A percentile compares a stretch with the other conserved stretches of the same genome.
These are phyloP conservation scores for Carterocephalus palaemon DNA, from an alignment of 2,888 invertebrate species.

Conservation along the genomic window DNA sequence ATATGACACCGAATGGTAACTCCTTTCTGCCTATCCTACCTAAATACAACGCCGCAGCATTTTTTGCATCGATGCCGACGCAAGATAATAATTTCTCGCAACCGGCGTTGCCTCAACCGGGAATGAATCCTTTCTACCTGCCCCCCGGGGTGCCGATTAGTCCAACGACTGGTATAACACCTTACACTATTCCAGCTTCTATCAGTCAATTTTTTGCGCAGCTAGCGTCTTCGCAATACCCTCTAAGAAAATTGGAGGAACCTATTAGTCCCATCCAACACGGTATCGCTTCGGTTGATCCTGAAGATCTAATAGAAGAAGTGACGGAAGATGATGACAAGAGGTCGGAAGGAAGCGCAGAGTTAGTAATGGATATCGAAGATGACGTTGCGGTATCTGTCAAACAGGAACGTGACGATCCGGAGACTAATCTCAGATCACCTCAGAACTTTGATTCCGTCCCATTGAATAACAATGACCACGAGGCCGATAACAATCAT, in stretches of 20 bases:
- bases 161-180: conserved; percentile 64
- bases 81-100: conserved; percentile 72
- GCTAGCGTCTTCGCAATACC: conserved; percentile 73
- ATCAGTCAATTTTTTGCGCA: conserved; percentile 84
- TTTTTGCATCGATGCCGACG: conserved; percentile 75
- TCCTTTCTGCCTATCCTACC: conserved; percentile 87
- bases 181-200: conserved; percentile 78
- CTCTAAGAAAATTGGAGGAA: conserved; percentile 62
- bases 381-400: conserved; percentile 73
- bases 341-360: conserved; percentile 75
- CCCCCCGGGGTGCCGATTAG: conserved; percentile 76
- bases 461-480: conserved; percentile 51
- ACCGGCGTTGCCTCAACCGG: conserved; percentile 69
- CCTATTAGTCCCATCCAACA: conserved; percentile 51
- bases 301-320: conserved; percentile 81
- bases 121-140: conserved; percentile 81
- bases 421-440: conserved; percentile 45
- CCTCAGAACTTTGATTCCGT: conserved; percentile 54
- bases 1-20: conserved; percentile 69
- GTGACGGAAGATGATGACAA: conserved; percentile 80
- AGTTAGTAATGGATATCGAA: conserved; percentile 85
- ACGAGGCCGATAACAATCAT: conserved; percentile 69
- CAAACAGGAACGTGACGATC: conserved; percentile 67
- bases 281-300: conserved; percentile 61
- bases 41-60: conserved; percentile 82